Evolutionary conservation across 2,113 vertebrate genomes (phyloP), one percentile per base, ranked within the genome.

Genomic region (Lepisosteus osseus): DNA sequence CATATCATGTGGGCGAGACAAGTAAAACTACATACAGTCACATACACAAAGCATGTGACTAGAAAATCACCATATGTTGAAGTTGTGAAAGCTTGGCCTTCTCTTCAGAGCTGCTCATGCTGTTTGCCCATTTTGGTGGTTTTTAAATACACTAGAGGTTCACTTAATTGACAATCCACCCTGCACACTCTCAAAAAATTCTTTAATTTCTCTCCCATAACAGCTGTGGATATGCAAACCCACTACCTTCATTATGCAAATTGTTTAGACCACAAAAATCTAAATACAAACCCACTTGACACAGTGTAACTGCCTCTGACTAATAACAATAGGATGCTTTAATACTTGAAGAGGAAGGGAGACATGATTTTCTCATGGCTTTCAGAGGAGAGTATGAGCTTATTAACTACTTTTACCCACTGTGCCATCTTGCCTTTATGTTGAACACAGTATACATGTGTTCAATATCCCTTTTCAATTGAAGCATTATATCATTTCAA

Each of bases 181-280:
- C 57, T 15, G 5, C 57, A 14, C 57, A 65, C 17, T 29, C 29
- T 65, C 62, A 4, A 43, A 8, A 11, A 65, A 65, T 65, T 65
- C 62, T 65, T 65, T 65, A 40, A 65, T 65, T 65, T 65, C 62
- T 29, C 62, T 65, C 62, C 62, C 62, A 41, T 3, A 65, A 65
- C 62, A 65, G 41, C 62, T 65, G 62, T 65, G 62, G 41, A 65
- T 65, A 65, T 17, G 29, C 62, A 65, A 9, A 65, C 29, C 41
- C 5, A 65, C 17, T 7, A 41, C 41, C 17, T 29, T 65, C 4
- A 41, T 65, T 59, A 59, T 5, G 57, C 57, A 59, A 13, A 2
- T 14, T n/a, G 57, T 59, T 41, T 12, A 65, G 41, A 65, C 8
- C 41, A 4, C 6, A 41, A 7, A 29, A 29, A 29, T 29, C 29